Percentiles rank a stretch among this genome's conserved stretches.
Conservation (phyloP, 2,113 vertebrate species). For the Limanda limanda region DNA sequence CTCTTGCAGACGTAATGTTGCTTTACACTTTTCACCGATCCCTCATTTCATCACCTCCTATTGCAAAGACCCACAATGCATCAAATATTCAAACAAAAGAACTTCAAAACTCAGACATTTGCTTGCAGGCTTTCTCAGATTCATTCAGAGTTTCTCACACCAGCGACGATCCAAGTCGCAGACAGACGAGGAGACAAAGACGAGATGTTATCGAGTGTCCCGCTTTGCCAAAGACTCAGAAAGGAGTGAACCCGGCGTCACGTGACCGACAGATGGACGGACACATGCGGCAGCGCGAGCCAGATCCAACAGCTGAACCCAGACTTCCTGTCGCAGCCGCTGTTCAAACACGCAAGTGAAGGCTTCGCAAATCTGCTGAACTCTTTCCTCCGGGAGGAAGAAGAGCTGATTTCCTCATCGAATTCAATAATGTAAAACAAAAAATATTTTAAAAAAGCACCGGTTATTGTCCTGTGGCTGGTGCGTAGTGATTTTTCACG, state of each 20-base stretch:
- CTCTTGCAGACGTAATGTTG: too few species aligned
- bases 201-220: background rate
- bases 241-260: conserved; percentile 36
- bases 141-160: too few species aligned
- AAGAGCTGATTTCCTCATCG: conserved; percentile 32
- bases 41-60: background rate
- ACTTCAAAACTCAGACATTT: background rate
- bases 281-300: conserved; percentile 60
- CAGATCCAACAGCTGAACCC: conserved; percentile 71
- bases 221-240: background rate
- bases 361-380: conserved; percentile 5
- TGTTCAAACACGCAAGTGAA: conserved; percentile 53
- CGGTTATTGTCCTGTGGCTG: background rate
- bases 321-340: conserved; percentile 51
- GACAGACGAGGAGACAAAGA: background rate
- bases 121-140: too few species aligned
- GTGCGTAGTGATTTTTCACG: conserved; percentile 40
- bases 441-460: background rate
- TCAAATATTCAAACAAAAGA: conserved; percentile 4
- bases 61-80: background rate
- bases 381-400: background rate
- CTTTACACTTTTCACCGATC: too few species aligned
- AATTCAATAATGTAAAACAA: background rate
- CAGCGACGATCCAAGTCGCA: too few species aligned
- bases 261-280: conserved; percentile 69